A percentile compares a stretch with the other conserved stretches of the same genome.
Evolutionary conservation across 2,113 vertebrate species (phyloP).

Genomic region (Ictalurus furcatus): DNA sequence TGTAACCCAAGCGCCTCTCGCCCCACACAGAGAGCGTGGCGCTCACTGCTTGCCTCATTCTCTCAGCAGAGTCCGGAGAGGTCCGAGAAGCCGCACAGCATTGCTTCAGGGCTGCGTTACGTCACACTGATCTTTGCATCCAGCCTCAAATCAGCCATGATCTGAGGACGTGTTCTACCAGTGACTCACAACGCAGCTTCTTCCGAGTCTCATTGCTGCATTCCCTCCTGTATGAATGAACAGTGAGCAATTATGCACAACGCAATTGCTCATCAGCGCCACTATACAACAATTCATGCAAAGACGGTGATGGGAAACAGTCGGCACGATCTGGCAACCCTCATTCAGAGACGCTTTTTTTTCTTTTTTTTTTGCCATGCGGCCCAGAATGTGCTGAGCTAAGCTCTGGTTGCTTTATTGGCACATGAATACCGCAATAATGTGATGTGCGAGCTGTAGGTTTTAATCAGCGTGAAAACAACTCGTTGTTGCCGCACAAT

Average conservation of each 20-base stretch:
- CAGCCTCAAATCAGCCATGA: constrained; percentile 32
- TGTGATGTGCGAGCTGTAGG: neutral
- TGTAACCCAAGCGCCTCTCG: constrained; percentile 66
- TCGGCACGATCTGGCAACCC: constrained; percentile 27
- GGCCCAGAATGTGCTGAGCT: constrained; percentile 33
- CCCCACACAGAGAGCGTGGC: constrained; percentile 71
- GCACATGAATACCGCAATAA: constrained; percentile 16
- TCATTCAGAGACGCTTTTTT: neutral
- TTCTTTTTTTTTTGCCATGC: constrained; percentile 4
- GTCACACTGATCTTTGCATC: constrained; percentile 28
- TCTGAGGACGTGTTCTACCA: neutral
- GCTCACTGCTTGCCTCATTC: constrained; percentile 67
- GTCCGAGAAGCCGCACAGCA: constrained; percentile 28
- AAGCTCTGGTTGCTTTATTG: neutral
- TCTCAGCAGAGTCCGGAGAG: constrained; percentile 48
- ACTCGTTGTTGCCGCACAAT: neutral
- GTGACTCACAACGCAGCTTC: constrained; percentile 29
- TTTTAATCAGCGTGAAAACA: neutral
- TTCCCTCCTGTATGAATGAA: constrained; percentile 5
- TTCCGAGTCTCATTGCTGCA: constrained; percentile 27
- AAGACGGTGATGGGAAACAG: neutral
- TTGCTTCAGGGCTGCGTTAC: constrained; percentile 20
- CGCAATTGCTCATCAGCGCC: neutral
- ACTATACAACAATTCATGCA: constrained; percentile 10
- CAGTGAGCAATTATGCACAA: neutral